Base-by-base conservation (phyloP, 1,140 invertebrate genomes). In the Sipha flava region DNA sequence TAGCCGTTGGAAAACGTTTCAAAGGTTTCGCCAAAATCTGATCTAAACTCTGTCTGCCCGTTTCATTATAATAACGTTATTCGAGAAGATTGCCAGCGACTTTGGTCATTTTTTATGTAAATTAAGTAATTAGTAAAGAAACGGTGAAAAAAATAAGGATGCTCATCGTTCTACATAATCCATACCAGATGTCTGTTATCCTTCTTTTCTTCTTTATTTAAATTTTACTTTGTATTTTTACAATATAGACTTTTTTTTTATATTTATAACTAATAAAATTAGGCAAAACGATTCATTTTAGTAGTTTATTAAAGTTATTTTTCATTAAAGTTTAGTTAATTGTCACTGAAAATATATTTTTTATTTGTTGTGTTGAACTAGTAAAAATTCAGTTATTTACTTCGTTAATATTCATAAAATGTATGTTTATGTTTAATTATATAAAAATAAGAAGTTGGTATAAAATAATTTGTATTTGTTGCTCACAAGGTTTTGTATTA, bases 121-220 rank as follows among this genome's bases (percentile, higher is more conserved):
- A 77, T 77, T n/a, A 77, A 43, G 31, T 77, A 77, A 77, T 77
- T 77, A 77, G 73, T 59, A 29, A 75, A 75, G 4, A 37, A 75
- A 37, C 12, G 31, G 6, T 3, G 10, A 47, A 57, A 57, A 75
- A 37, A 75, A 75, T 31, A 45, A 18, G 49, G 43, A 40, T 75
- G 29, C 29, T 52, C 49, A 57, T 77, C 52, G 21, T 75, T 75
- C 34, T 52, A 77, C 21, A 59, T 59, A 77, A 77, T 77, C 31
- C 37, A 9, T 0, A 66, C 21, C 37, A 66, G 37, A 66, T 66
- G 64, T 43, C 12, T 26, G 37, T 23, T 43, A 14, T 66, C 21
- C 37, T 34, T 29, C 2, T 62, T n/a, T 62, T 34, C 0, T 2
- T 7, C 31, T 3, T 34, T 18, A 43, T 3, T 66, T 40, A n/a